phyloP scores from a whole-genome alignment of 2,888 invertebrate genomes.

The Nymphalis c-album region DNA sequence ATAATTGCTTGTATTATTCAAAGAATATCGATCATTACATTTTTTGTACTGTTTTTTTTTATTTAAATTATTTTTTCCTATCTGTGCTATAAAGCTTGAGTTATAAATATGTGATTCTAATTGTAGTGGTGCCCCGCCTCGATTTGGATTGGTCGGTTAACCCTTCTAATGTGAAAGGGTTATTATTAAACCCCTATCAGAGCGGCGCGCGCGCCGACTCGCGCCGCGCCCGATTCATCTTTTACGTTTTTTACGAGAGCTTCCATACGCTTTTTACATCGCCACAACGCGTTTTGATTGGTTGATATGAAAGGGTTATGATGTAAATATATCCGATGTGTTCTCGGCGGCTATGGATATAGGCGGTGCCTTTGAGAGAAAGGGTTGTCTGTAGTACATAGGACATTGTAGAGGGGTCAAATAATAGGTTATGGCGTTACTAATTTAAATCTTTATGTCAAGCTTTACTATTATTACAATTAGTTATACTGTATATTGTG shows the following conservation, averaged over 20 bases:
- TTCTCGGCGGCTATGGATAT: constrained; percentile 49
- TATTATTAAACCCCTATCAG: constrained; percentile 69
- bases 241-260: constrained; percentile 69
- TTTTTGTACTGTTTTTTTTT: background rate
- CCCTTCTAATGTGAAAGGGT: constrained; percentile 74
- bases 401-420: constrained; percentile 10
- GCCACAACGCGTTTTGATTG: constrained; percentile 59
- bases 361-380: constrained; percentile 54
- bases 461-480: background rate
- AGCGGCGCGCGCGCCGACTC: constrained; percentile 63
- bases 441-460: background rate
- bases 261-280: constrained; percentile 64
- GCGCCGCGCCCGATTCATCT: constrained; percentile 51
- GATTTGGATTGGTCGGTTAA: constrained; percentile 68
- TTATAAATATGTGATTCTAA: constrained; percentile 38
- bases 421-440: background rate
- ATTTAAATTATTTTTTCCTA: background rate
- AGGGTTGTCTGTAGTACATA: constrained; percentile 33
- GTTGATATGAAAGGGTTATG: constrained; percentile 76
- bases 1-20: background rate
- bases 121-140: constrained; percentile 65
- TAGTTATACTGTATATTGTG: background rate
- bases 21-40: background rate
- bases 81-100: background rate
- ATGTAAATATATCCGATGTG: constrained; percentile 66